phyloP scores from a whole-genome alignment of 2,113 vertebrate genomes.

The Galbula dea region DNA sequence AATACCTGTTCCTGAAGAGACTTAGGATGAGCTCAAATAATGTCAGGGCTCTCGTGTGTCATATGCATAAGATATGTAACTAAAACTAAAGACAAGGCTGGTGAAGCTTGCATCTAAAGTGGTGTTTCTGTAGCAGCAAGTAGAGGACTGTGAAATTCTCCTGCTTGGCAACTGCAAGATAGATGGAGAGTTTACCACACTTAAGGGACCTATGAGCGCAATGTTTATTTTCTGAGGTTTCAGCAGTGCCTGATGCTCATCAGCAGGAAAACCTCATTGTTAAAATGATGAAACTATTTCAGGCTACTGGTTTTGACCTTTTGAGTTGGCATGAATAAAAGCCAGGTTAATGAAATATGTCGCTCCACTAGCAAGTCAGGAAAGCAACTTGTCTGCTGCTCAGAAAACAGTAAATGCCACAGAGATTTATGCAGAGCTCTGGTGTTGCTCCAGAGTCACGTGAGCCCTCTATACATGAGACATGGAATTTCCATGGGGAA shows the following conservation, averaged over 20 bases:
- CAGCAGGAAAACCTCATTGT: neutral
- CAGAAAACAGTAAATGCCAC: neutral
- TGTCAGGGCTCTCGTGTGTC: neutral
- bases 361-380: neutral
- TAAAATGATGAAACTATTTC: neutral
- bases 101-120: neutral
- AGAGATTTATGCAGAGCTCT: constrained; percentile 7
- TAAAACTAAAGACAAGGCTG: neutral
- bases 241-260: neutral
- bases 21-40: neutral
- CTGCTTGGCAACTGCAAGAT: neutral
- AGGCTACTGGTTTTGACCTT: constrained; percentile 42
- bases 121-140: neutral
- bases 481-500: neutral
- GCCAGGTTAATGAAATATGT: constrained; percentile 7
- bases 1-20: neutral
- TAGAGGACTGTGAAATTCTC: neutral
- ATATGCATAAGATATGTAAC: neutral
- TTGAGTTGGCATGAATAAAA: neutral
- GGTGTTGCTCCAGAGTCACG: neutral
- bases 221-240: constrained; percentile 24
- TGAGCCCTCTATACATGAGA: neutral
- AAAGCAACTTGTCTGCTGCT: neutral
- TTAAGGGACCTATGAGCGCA: neutral
- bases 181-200: neutral